Evolutionary conservation across 2,113 vertebrate species (phyloP).

Genomic region (Phodopus roborovskii): DNA sequence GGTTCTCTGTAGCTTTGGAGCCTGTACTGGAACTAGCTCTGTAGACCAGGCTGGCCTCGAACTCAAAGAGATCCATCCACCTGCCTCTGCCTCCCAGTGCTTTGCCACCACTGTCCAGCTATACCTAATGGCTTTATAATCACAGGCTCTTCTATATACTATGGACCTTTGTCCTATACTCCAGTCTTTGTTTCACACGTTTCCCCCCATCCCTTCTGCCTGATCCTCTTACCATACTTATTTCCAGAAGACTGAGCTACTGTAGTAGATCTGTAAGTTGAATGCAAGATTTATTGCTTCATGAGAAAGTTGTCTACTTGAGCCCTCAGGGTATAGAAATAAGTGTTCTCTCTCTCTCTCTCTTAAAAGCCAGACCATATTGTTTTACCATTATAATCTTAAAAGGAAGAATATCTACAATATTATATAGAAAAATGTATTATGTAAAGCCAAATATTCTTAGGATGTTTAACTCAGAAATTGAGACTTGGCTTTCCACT

Average conservation of each 20-base stretch:
- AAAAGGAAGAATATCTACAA: slow-evolving; percentile 35
- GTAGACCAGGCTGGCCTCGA: too few relatives aligned
- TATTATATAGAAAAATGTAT: background rate
- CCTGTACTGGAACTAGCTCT: too few relatives aligned
- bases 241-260: background rate
- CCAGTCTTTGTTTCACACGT: background rate
- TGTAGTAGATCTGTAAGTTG: background rate
- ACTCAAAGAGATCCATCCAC: too few relatives aligned
- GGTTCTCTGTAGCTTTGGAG: too few relatives aligned
- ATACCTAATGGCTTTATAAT: background rate
- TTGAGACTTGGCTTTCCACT: slow-evolving; percentile 24
- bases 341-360: background rate
- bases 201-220: background rate
- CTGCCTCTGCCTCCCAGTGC: too few relatives aligned
- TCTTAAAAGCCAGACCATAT: background rate
- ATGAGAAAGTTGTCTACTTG: background rate
- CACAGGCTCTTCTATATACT: background rate
- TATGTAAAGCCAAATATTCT: background rate
- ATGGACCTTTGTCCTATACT: background rate
- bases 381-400: slow-evolving; percentile 13
- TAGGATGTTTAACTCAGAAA: background rate
- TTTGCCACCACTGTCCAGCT: too few relatives aligned
- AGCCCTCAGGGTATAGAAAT: background rate
- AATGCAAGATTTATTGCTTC: background rate
- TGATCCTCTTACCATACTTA: background rate